These are phyloP conservation scores for Lepidonotus clava DNA, from an alignment of 2,888 invertebrate genomes.

Conservation along the genomic window DNA sequence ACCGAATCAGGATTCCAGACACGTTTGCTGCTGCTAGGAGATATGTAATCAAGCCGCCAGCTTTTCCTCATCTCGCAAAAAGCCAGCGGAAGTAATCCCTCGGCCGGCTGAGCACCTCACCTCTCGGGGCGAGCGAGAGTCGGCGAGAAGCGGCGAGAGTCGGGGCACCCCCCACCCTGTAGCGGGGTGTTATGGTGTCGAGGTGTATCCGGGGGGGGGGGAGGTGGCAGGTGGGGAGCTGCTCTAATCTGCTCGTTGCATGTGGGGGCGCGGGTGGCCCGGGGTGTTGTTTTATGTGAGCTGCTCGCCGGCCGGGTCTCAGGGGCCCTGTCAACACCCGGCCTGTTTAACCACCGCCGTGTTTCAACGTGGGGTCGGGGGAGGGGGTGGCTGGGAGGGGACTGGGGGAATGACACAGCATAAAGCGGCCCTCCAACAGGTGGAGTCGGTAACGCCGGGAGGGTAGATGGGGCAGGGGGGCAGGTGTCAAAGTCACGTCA, in stretches of 20 bases:
- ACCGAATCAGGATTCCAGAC: background rate
- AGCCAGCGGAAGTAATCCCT: constrained; percentile 6
- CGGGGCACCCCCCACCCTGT: background rate
- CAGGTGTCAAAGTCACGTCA: too few species aligned
- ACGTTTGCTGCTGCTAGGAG: background rate
- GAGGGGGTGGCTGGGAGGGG: too few species aligned
- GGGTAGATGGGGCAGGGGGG: too few species aligned
- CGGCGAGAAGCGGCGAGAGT: background rate
- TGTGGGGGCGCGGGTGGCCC: background rate
- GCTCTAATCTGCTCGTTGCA: background rate
- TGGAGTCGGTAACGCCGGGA: too few species aligned
- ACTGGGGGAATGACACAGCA: too few species aligned
- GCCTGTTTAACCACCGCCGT: too few species aligned
- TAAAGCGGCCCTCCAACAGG: too few species aligned
- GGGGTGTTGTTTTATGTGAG: too few species aligned
- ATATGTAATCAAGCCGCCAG: constrained; percentile 6
- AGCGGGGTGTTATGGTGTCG: too few species aligned
- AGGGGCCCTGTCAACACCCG: too few species aligned
- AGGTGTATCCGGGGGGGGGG: too few species aligned
- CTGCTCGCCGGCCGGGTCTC: background rate
- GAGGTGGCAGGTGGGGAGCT: background rate
- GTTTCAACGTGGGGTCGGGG: too few species aligned
- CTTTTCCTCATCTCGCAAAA: background rate
- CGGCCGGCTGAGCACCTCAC: background rate
- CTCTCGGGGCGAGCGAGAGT: background rate